Evolutionary conservation across 2,113 vertebrate species (phyloP).

Genomic region (Trematomus loennbergii): DNA sequence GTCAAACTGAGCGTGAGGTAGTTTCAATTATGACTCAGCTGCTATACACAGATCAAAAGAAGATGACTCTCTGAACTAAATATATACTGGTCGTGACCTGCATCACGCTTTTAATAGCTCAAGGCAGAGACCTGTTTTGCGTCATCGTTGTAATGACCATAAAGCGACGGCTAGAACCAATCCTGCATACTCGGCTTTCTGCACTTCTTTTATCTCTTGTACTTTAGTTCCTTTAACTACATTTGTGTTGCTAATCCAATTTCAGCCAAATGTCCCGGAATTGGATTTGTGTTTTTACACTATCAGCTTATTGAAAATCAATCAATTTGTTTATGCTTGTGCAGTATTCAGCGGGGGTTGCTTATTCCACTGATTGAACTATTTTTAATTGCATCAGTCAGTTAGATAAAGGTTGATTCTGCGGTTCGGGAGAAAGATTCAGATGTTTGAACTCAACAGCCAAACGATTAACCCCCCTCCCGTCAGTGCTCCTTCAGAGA

Average conservation of each 20-base stretch:
- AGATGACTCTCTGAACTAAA: constrained; percentile 10
- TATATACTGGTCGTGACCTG: not conserved
- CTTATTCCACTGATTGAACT: not conserved
- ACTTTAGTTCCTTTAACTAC: not conserved
- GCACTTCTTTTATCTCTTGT: constrained; percentile 7
- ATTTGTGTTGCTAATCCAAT: constrained; percentile 7
- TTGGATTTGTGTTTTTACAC: constrained; percentile 24
- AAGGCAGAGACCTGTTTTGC: constrained; percentile 7
- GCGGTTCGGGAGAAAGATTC: too few relatives aligned
- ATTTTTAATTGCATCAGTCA: constrained; percentile 16
- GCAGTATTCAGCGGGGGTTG: not conserved
- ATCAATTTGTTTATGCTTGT: not conserved
- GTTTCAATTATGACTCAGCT: constrained; percentile 55
- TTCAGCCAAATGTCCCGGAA: constrained; percentile 6
- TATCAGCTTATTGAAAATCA: constrained; percentile 3
- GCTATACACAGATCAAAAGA: constrained; percentile 8
- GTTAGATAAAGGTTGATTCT: not conserved
- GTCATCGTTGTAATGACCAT: constrained; percentile 19
- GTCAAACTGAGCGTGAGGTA: constrained; percentile 26
- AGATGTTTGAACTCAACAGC: too few relatives aligned
- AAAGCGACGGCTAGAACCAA: not conserved
- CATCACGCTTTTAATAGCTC: constrained; percentile 29
- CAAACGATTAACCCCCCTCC: too few relatives aligned
- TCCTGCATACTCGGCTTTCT: not conserved
- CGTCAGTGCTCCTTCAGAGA: too few relatives aligned